These are phyloP conservation scores for Oceanites oceanicus DNA, from an alignment of 2,113 vertebrate species.

Conservation along the genomic window DNA sequence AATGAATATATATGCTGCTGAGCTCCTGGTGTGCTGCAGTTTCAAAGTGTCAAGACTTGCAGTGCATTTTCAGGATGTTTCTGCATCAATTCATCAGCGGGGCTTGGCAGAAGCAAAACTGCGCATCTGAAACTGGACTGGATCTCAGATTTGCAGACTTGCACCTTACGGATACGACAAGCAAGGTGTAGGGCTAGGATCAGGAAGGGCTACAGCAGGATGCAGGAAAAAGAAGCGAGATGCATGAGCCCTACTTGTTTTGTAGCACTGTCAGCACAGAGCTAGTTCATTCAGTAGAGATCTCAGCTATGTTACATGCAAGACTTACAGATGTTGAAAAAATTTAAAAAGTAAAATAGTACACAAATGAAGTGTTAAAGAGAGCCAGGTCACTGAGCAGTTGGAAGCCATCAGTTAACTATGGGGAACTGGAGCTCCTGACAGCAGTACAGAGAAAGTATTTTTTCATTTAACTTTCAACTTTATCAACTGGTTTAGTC, in stretches of 20 bases:
- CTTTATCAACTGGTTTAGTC: not conserved
- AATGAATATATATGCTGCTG: not conserved
- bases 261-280: rapidly evolving
- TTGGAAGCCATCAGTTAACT: not conserved
- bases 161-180: not conserved
- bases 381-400: not conserved
- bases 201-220: not conserved
- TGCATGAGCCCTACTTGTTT: not conserved
- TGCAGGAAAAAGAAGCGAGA: not conserved
- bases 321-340: not conserved
- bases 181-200: not conserved
- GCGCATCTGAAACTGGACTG: not conserved
- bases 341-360: not conserved
- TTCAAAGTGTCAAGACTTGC: not conserved
- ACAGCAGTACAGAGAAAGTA: not conserved
- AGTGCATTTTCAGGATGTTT: not conserved
- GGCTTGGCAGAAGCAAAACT: not conserved
- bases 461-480: not conserved
- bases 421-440: not conserved
- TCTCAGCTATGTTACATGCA: not conserved
- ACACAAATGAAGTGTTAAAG: not conserved
- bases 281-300: not conserved
- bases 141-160: not conserved
- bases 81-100: not conserved
- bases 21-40: not conserved